Evolutionary conservation across 2,888 invertebrate species (phyloP).

Genomic region (Thecocarcelia acutangulata): DNA sequence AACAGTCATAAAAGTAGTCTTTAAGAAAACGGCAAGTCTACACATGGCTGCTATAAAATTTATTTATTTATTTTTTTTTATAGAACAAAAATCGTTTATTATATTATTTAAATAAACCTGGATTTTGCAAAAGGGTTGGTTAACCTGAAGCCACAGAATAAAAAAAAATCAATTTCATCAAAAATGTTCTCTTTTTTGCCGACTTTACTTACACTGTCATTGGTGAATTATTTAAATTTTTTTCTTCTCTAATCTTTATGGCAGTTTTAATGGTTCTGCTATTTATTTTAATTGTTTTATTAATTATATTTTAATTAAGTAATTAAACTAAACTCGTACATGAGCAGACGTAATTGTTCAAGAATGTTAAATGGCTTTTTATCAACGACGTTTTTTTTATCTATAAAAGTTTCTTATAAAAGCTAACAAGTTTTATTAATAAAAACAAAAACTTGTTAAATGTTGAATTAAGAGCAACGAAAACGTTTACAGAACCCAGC

Average conservation of each 20-base stretch:
- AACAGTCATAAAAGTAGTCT: not conserved
- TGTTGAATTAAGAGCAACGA: not conserved
- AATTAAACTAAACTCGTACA: constrained; percentile 54
- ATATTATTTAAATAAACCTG: too few relatives aligned
- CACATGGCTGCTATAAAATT: not conserved
- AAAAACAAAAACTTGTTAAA: constrained; percentile 17
- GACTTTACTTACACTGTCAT: not conserved
- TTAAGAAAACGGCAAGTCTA: not conserved
- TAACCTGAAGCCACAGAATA: too few relatives aligned
- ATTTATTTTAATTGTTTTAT: constrained; percentile 57
- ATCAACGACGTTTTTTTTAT: not conserved
- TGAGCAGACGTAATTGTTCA: constrained; percentile 43
- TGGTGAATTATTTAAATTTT: constrained; percentile 5
- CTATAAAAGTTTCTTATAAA: not conserved
- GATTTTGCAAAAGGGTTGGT: too few relatives aligned
- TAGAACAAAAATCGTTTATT: too few relatives aligned
- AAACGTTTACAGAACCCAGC: constrained; percentile 22
- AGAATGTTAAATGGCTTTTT: constrained; percentile 53
- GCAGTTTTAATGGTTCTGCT: constrained; percentile 42
- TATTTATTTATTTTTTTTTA: too few relatives aligned
- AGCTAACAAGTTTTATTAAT: not conserved
- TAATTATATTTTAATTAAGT: constrained; percentile 67
- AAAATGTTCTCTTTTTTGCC: not conserved
- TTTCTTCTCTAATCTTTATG: constrained; percentile 40
- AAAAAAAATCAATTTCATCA: too few relatives aligned